phyloP scores from a whole-genome alignment of 2,113 vertebrate genomes.

The Amia ocellicauda region DNA sequence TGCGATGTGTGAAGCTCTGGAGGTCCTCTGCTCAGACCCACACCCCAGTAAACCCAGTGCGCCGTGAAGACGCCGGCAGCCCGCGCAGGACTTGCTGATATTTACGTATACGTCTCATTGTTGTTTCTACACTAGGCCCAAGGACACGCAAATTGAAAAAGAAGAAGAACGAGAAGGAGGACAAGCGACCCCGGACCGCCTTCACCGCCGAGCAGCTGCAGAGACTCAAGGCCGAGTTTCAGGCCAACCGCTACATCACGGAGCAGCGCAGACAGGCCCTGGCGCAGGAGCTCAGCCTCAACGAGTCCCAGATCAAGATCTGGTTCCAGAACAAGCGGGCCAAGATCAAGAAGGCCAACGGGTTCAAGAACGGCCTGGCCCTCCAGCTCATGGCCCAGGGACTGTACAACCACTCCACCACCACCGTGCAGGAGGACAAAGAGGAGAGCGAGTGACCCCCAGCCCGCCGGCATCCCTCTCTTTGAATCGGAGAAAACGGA shows the following conservation, averaged over 20 bases:
- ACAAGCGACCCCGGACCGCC: slow-evolving; percentile 86
- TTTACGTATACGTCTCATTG: slow-evolving; percentile 59
- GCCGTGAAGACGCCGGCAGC: too few relatives aligned
- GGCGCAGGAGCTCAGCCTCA: slow-evolving; percentile 85
- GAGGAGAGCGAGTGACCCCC: slow-evolving; percentile 83
- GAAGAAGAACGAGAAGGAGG: slow-evolving; percentile 88
- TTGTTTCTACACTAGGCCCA: slow-evolving; percentile 83
- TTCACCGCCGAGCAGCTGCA: slow-evolving; percentile 91
- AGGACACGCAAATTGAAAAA: slow-evolving; percentile 97
- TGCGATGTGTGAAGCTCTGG: too few relatives aligned
- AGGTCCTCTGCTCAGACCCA: too few relatives aligned
- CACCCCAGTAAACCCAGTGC: too few relatives aligned
- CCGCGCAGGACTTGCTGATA: slow-evolving; percentile 42
- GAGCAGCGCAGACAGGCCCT: slow-evolving; percentile 85
- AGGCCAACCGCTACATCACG: slow-evolving; percentile 87
- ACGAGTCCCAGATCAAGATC: slow-evolving; percentile 90
- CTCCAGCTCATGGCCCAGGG: slow-evolving; percentile 89
- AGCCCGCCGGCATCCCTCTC: slow-evolving; percentile 22
- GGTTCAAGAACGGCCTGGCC: slow-evolving; percentile 85
- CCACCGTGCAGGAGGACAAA: slow-evolving; percentile 91
- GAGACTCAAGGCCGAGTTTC: slow-evolving; percentile 86
- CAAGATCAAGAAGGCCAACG: slow-evolving; percentile 86
- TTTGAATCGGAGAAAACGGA: slow-evolving; percentile 16
- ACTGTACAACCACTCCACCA: slow-evolving; percentile 91
- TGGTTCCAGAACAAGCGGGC: slow-evolving; percentile 92